These are phyloP conservation scores for Metacarcinus magister DNA, from an alignment of 2,888 invertebrate genomes.

Conservation along the genomic window DNA sequence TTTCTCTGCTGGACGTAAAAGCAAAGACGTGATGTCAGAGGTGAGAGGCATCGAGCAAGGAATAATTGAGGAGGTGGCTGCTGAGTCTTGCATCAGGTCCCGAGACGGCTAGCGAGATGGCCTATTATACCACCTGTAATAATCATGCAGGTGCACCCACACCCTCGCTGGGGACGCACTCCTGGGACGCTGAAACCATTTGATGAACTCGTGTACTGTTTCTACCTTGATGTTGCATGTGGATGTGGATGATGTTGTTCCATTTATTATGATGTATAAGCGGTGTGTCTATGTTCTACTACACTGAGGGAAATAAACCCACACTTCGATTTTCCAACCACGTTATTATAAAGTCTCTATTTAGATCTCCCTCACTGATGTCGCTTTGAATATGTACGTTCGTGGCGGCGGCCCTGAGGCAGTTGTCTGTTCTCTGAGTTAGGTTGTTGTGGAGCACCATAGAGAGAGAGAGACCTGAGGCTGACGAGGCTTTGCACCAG, in stretches of 20 bases:
- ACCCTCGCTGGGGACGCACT: background rate
- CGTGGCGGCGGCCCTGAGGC: background rate
- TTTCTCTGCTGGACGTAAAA: background rate
- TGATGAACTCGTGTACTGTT: background rate
- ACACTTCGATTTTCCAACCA: background rate
- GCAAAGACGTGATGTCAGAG: constrained; percentile 4
- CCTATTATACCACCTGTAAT: constrained; percentile 52
- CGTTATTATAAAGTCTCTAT: constrained; percentile 3
- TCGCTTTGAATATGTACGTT: background rate
- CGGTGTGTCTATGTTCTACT: background rate
- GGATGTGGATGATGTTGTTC: constrained; percentile 26
- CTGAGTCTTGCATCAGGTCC: constrained; percentile 56
- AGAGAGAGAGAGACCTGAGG: background rate
- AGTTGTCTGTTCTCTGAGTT: background rate
- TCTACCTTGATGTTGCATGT: constrained; percentile 15
- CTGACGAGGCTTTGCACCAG: background rate
- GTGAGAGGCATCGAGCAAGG: constrained; percentile 48
- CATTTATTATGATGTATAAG: background rate
- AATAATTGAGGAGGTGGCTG: constrained; percentile 52
- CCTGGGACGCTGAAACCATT: background rate
- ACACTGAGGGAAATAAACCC: background rate
- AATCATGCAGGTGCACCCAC: background rate
- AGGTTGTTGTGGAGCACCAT: background rate
- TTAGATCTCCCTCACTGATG: constrained; percentile 20
- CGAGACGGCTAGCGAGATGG: constrained; percentile 39